Conservation (phyloP, 2,113 vertebrate genomes). For the Microtus oregoni region DNA sequence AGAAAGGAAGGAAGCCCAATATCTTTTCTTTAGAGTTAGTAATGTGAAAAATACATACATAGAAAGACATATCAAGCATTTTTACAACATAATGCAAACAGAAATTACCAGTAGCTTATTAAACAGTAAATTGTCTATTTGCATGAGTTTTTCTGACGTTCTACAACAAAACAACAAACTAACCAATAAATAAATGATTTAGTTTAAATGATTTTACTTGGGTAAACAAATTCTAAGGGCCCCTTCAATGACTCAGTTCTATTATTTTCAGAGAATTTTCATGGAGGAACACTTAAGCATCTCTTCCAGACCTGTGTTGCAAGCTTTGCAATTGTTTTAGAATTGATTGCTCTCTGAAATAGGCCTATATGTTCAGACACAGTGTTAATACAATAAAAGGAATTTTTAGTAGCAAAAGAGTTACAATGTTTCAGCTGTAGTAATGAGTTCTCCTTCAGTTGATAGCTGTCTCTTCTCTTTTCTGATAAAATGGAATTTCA, state of each 20-base stretch:
- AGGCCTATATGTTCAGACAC: slow-evolving; percentile 68
- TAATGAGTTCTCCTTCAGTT: slow-evolving; percentile 50
- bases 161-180: neutral
- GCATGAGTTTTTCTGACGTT: neutral
- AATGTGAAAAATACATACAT: neutral
- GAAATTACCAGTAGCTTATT: neutral
- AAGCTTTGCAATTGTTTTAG: slow-evolving; percentile 77
- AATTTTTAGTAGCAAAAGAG: slow-evolving; percentile 71
- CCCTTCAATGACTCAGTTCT: slow-evolving; percentile 41
- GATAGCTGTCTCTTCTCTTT: slow-evolving; percentile 77
- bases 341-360: slow-evolving; percentile 72
- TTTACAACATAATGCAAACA: neutral
- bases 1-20: neutral
- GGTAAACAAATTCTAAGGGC: neutral
- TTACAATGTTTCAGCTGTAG: slow-evolving; percentile 70
- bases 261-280: slow-evolving; percentile 55
- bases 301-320: slow-evolving; percentile 3
- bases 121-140: neutral
- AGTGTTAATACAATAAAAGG: slow-evolving; percentile 76
- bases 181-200: neutral
- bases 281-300: slow-evolving; percentile 19
- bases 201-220: neutral
- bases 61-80: neutral
- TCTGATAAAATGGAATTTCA: slow-evolving; percentile 77
- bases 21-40: neutral